Conservation (phyloP, 2,113 vertebrate genomes). For the Austrofundulus limnaeus region DNA sequence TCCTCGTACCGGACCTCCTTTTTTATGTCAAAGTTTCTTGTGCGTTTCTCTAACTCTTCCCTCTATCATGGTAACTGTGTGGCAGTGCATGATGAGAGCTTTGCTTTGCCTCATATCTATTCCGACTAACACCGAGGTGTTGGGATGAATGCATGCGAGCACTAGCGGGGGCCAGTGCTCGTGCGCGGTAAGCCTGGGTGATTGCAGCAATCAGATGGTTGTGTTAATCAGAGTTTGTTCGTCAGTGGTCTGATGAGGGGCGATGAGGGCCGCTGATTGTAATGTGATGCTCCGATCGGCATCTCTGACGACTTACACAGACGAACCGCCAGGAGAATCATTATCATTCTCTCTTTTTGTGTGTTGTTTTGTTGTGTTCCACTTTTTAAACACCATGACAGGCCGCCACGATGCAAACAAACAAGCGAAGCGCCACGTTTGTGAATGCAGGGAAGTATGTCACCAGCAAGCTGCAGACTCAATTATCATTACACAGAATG, state of each 20-base stretch:
- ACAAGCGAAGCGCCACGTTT: constrained; percentile 55
- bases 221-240: constrained; percentile 83
- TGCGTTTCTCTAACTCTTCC: constrained; percentile 30
- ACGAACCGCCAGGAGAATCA: constrained; percentile 65
- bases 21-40: constrained; percentile 14
- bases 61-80: constrained; percentile 35
- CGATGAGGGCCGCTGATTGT: constrained; percentile 80
- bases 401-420: constrained; percentile 63
- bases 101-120: constrained; percentile 30
- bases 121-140: constrained; percentile 15
- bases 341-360: constrained; percentile 48
- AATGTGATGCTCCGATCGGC: constrained; percentile 74
- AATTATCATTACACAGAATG: constrained; percentile 41
- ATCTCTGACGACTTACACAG: constrained; percentile 57
- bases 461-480: constrained; percentile 24
- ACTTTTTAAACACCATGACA: constrained; percentile 35
- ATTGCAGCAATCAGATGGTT: constrained; percentile 83
- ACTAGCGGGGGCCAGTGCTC: constrained; percentile 56
- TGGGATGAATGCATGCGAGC: constrained; percentile 19
- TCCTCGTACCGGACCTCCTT: constrained; percentile 12
- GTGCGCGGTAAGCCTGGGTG: constrained; percentile 66
- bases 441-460: constrained; percentile 15
- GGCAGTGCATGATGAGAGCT: constrained; percentile 37
- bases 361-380: neutral
- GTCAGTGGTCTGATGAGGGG: constrained; percentile 80